Evolutionary conservation across 1,140 invertebrate species (phyloP).

Genomic region (Probaryconus sp.): DNA sequence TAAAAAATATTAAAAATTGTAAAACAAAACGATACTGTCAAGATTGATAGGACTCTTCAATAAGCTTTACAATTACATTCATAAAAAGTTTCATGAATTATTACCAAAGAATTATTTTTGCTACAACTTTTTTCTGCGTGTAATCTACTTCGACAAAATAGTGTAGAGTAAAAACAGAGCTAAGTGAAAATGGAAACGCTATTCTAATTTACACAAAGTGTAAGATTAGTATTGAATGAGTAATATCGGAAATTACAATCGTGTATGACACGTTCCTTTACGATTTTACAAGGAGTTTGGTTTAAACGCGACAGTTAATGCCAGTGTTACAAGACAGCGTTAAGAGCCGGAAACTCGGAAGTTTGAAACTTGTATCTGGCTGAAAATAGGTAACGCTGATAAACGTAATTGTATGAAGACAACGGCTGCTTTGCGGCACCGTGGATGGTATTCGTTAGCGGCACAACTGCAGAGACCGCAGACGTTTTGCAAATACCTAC

Average conservation of each 20-base stretch:
- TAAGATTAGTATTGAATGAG: conserved; percentile 30
- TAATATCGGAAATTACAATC: conserved; percentile 18
- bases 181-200: too few species aligned
- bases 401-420: conserved; percentile 59
- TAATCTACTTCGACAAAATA: too few species aligned
- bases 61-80: too few species aligned
- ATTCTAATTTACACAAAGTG: too few species aligned
- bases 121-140: too few species aligned
- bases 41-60: too few species aligned
- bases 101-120: too few species aligned
- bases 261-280: conserved; percentile 38
- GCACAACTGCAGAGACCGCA: conserved; percentile 50
- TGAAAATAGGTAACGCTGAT: conserved; percentile 56
- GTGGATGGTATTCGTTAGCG: conserved; percentile 39
- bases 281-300: conserved; percentile 52
- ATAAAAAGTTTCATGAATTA: too few species aligned
- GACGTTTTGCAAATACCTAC: conserved; percentile 60
- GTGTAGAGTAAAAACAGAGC: too few species aligned
- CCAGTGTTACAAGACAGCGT: conserved; percentile 34
- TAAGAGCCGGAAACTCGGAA: conserved; percentile 51
- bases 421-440: conserved; percentile 47
- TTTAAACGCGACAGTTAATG: conserved; percentile 33
- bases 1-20: too few species aligned
- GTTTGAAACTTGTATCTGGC: conserved; percentile 47
- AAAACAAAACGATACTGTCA: too few species aligned